Evolutionary conservation across 1,140 invertebrate genomes (phyloP).

Genomic region (Dermatophagoides farinae): DNA sequence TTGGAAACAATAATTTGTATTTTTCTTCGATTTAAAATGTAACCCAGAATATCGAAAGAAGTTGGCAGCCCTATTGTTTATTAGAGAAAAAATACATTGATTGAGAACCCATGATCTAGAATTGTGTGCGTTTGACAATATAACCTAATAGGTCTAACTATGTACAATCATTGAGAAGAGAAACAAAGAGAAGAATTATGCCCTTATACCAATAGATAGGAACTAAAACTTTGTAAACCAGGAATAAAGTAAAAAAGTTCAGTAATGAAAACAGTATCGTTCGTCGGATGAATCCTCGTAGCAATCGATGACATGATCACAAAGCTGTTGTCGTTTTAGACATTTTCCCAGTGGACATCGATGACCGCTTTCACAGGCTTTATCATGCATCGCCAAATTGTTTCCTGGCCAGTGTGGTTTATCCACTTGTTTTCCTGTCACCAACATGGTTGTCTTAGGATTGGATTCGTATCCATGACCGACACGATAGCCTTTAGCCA

Average conservation of each 20-base stretch:
- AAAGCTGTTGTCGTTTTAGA: constrained; percentile 41
- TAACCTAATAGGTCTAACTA: no score
- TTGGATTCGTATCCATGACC: not conserved
- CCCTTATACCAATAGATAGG: no score
- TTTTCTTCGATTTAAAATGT: no score
- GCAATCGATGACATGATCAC: constrained; percentile 53
- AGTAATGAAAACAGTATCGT: not conserved
- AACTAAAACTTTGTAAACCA: no score
- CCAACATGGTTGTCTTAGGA: not conserved
- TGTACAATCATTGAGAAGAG: no score
- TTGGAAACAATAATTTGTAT: no score
- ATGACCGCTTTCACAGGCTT: constrained; percentile 27
- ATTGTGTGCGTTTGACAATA: no score
- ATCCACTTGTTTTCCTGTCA: not conserved
- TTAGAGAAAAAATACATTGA: no score
- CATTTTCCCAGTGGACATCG: constrained; percentile 53
- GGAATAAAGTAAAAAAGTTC: not conserved
- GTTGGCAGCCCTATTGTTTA: no score
- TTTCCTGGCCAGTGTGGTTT: not conserved
- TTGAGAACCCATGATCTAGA: no score
- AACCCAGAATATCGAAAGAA: no score
- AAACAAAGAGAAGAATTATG: no score
- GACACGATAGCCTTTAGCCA: not conserved
- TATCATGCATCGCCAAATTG: not conserved
- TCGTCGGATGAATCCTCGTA: constrained; percentile 22